Evolutionary conservation across 2,113 vertebrate species (phyloP).

Genomic region (Crotalus helleri): DNA sequence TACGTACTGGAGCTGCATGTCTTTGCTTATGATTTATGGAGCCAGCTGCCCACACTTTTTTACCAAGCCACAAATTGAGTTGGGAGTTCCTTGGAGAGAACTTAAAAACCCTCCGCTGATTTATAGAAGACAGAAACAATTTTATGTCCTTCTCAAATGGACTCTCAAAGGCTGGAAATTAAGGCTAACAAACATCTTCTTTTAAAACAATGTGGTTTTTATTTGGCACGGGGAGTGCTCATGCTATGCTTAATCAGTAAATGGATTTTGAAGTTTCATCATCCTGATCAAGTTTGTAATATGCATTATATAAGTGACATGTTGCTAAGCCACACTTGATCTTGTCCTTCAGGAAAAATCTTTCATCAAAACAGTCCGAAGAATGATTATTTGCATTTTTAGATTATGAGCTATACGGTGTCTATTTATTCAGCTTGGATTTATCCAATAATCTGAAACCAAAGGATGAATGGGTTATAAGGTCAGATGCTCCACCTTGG

Average conservation of each 20-base stretch:
- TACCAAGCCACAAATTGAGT: slow-evolving; percentile 21
- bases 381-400: background rate
- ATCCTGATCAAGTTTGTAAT: fast-evolving
- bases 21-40: slow-evolving; percentile 16
- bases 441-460: background rate
- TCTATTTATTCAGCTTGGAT: background rate
- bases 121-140: slow-evolving; percentile 33
- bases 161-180: background rate
- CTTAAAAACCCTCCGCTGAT: slow-evolving; percentile 27
- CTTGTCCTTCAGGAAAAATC: fast-evolving
- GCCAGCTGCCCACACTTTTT: slow-evolving; percentile 45
- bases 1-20: slow-evolving; percentile 6
- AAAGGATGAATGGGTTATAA: background rate
- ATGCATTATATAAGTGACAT: fast-evolving
- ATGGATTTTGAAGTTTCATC: background rate
- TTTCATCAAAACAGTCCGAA: background rate
- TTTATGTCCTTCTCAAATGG: slow-evolving; percentile 30
- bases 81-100: slow-evolving; percentile 9
- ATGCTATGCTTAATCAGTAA: background rate
- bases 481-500: background rate
- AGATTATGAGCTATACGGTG: background rate
- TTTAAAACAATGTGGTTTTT: slow-evolving; percentile 7
- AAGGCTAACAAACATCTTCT: slow-evolving; percentile 14
- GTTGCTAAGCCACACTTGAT: background rate
- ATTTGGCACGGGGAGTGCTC: fast-evolving